Evolutionary conservation across 1,140 invertebrate species (phyloP).

Genomic region (Diorhabda sublineata): DNA sequence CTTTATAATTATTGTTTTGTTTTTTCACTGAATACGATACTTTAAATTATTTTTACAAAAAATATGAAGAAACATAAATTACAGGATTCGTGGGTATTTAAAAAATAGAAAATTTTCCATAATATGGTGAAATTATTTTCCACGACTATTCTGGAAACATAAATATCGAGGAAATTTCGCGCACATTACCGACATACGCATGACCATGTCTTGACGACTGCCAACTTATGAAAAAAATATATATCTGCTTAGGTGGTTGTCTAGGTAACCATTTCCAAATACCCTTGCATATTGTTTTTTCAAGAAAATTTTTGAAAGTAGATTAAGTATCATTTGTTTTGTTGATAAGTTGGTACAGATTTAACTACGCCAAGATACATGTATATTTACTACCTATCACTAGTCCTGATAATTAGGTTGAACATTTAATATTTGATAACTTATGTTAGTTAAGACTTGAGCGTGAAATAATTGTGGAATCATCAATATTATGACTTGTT

Average conservation of each 20-base stretch:
- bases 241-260: background rate
- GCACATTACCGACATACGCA: conserved; percentile 1
- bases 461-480: too few species aligned
- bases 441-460: too few species aligned
- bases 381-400: too few species aligned
- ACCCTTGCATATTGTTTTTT: too few species aligned
- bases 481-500: too few species aligned
- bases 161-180: background rate
- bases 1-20: background rate
- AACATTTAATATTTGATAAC: too few species aligned
- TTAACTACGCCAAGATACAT: too few species aligned
- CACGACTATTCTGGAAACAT: background rate
- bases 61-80: background rate
- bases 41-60: background rate
- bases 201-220: background rate
- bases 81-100: background rate
- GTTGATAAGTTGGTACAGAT: too few species aligned
- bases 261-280: background rate
- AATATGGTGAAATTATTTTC: conserved; percentile 3
- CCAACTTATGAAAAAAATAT: background rate
- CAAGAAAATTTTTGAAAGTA: too few species aligned
- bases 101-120: background rate
- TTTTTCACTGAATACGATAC: background rate
- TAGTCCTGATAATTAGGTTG: too few species aligned
- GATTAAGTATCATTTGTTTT: too few species aligned